phyloP scores from a whole-genome alignment of 2,888 invertebrate species.

The Chrysomela aeneicollis region DNA sequence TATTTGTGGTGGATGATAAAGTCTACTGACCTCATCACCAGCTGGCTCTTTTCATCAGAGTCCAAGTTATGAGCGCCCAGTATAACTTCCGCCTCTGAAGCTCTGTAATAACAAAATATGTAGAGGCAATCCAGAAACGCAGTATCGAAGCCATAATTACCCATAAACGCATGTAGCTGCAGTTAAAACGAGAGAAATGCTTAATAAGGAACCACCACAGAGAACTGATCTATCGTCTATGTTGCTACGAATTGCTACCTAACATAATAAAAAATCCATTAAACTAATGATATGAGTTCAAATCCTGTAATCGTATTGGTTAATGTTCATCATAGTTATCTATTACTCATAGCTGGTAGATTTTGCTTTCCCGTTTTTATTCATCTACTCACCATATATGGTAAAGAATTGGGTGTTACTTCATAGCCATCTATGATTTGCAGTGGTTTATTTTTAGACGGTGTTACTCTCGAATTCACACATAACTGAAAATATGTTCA shows the following conservation, averaged over 20 bases:
- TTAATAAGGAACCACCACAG: conserved; percentile 39
- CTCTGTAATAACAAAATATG: conserved; percentile 30
- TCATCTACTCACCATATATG: conserved; percentile 44
- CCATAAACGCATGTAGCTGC: conserved; percentile 35
- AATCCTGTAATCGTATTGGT: neutral
- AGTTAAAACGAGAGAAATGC: conserved; percentile 32
- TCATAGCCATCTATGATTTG: conserved; percentile 40
- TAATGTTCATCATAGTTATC: too few relatives aligned
- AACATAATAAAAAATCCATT: too few relatives aligned
- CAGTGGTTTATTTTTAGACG: neutral
- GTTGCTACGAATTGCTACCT: conserved; percentile 32
- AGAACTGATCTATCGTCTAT: conserved; percentile 28
- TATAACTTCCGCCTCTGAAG: conserved; percentile 36
- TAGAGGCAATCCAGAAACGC: too few relatives aligned
- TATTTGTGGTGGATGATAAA: conserved; percentile 58
- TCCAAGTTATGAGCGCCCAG: conserved; percentile 52
- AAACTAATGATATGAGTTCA: too few relatives aligned
- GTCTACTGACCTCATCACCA: conserved; percentile 44
- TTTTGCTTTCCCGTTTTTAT: too few relatives aligned
- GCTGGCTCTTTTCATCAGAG: conserved; percentile 51
- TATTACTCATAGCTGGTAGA: too few relatives aligned
- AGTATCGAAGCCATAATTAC: neutral
- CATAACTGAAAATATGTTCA: neutral
- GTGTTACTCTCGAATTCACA: neutral
- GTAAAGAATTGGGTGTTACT: conserved; percentile 44